Evolutionary conservation across 2,888 invertebrate species (phyloP), one percentile per base, ranked within the genome.

Genomic region (Dryococelus australis): DNA sequence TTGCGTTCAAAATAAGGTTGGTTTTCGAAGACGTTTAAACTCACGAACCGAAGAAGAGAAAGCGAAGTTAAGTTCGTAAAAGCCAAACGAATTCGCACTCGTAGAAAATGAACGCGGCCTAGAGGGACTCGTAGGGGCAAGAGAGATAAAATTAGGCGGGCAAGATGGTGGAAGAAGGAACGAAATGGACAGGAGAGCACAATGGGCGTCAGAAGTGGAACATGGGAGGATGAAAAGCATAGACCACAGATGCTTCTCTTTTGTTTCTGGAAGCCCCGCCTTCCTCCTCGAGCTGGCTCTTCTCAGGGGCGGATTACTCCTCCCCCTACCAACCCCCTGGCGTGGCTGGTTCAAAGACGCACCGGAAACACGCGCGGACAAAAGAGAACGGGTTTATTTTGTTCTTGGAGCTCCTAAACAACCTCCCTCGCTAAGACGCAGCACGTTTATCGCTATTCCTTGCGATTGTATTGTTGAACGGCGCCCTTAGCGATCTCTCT

Each of bases 191-290:
- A 65, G 65, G 65, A 6, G 8, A 65, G 65, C 51, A 51, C 51
- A 51, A 51, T 51, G 12, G 51, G 51, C n/a, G 65, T 65, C 65
- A 65, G n/a, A 20, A 65, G n/a, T 24, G 65, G 65, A 65, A 65
- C 65, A n/a, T 20, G 35, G 35, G 65, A 20, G 65, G 65, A 65
- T 65, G 65, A 65, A 65, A 65, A 8, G 65, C 20, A 16, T 24
- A 65, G n/a, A 65, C 65, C 65, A n/a, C 65, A 65, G 65, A 65
- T 65, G 65, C 65, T 65, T 65, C n/a, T 65, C 65, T 65, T 65
- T 65, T 65, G 65, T 65, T 65, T 65, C 65, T 65, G 65, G 65
- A 20, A n/a, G 65, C 65, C 24, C 51, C 51, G 10, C 65, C 20
- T 1, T 24, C n/a, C 65, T n/a, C n/a, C 24, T 65, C 20, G 4